Base-by-base conservation (phyloP, 2,797 vertebrate species). In the Amblyopsis hoosieri region DNA sequence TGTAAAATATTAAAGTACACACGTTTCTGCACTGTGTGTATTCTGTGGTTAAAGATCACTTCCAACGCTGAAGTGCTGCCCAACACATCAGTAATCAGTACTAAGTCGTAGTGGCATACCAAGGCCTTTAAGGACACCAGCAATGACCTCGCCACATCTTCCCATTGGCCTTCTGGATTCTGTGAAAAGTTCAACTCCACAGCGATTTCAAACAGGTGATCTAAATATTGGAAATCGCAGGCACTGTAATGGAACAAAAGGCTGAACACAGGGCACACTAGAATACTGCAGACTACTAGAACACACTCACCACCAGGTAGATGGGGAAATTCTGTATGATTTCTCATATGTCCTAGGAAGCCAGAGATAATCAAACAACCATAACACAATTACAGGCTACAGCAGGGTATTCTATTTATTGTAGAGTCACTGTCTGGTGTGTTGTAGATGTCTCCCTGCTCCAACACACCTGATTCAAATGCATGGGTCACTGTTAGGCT, bases 301-400 rank as follows among this genome's bases (percentile, higher is more conserved):
- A 55, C 13, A n/a, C 1, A 80, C 91, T 91, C 76, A 92, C 93
- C 91, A 1, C 89, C 90, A 12, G 92, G 91, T 17, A 86, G 75
- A 54, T 87, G 85, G 2, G 66, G 72, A 31, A 3, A 7, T 2
- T 65, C 75, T 7, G 88, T 79, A 17, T 51, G 52, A 54, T 90
- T 90, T 51, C 60, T 78, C 1, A 14, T 3, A 15, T 62, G 54
- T 50, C 56, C 77, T 93, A 0, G 63, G 33, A 70, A 5, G 61
- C 12, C 64, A 42, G 42, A 1, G 46, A 8, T 48, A 12, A 55
- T 7, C n/a, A 0, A 15, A 60, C 9, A 50, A 50, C 46, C 2
- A 42, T 5, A 4, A 42, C n/a, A n/a, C 12, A 12, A 48, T 48
- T 12, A 37, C 33, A 37, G 33, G 8, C 23, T 29, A 29, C 23